Conservation (phyloP, 2,113 vertebrate species). For the Pachyramphus minor region DNA sequence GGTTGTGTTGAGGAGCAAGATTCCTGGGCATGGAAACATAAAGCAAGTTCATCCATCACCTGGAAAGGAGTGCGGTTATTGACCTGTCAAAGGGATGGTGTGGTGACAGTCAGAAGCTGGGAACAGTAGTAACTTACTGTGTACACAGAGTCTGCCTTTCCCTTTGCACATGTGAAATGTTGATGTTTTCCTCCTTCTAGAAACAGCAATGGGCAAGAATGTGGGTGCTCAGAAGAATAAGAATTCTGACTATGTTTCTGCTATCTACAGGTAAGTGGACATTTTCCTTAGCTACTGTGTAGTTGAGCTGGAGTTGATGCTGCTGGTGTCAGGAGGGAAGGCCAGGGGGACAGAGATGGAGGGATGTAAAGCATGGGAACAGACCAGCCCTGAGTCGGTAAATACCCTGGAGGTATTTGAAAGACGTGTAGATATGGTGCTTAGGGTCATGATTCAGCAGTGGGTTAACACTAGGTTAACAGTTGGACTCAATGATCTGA, state of each 20-base stretch:
- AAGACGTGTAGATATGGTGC: not conserved
- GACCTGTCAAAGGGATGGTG: not conserved
- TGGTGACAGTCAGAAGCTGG: not conserved
- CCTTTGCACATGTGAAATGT: not conserved
- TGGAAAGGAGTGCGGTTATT: not conserved
- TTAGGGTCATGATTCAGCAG: not conserved
- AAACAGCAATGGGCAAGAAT: slow-evolving; percentile 53
- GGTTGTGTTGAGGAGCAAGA: not conserved
- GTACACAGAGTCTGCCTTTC: not conserved
- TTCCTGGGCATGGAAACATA: not conserved
- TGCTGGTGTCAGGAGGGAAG: not conserved
- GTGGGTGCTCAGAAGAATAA: slow-evolving; percentile 37
- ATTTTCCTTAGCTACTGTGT: not conserved
- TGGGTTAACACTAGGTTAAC: not conserved
- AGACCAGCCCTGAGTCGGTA: not conserved
- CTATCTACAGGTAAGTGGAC: slow-evolving; percentile 18
- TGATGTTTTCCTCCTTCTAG: not conserved
- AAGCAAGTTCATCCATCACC: not conserved
- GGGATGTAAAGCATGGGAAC: not conserved
- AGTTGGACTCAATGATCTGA: not conserved
- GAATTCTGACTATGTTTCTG: slow-evolving; percentile 50
- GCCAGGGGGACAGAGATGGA: not conserved
- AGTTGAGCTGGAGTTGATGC: not conserved
- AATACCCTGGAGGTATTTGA: not conserved
- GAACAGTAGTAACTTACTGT: not conserved